phyloP scores from a whole-genome alignment of 30 jellyfish, hydroid and myxozoan genomes.

The Turritopsis dohrnii region DNA sequence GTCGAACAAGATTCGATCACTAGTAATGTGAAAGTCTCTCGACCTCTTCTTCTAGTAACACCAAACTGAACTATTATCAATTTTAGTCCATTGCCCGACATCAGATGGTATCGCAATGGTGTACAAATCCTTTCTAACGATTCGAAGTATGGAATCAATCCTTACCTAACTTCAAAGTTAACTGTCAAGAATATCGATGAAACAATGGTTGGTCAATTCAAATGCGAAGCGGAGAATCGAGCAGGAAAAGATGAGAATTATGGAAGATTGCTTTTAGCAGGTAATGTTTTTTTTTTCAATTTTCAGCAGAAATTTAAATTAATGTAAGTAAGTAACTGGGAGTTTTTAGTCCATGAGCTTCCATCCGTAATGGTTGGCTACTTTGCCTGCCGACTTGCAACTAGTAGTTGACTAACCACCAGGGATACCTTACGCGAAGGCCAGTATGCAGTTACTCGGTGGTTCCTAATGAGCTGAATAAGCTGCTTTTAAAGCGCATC shows the following conservation, averaged over 20 bases:
- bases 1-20: no score
- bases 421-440: no score
- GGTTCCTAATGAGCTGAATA: no score
- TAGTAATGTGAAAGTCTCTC: neutral
- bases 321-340: neutral
- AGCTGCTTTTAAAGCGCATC: no score
- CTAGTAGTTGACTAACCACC: no score
- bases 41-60: neutral
- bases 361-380: no score
- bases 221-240: constrained; percentile 24
- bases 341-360: no score
- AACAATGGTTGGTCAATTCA: constrained; percentile 13
- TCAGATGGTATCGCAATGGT: constrained; percentile 32
- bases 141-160: constrained; percentile 25
- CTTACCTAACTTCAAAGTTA: constrained; percentile 24
- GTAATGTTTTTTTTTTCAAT: neutral
- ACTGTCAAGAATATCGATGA: constrained; percentile 12
- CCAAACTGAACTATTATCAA: neutral
- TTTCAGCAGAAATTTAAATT: no score
- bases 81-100: constrained; percentile 29
- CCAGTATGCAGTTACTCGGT: no score
- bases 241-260: constrained; percentile 11
- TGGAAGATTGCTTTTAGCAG: constrained; percentile 17
- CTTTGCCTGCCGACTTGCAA: no score
- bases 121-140: neutral